Evolutionary conservation across 1,140 invertebrate genomes (phyloP).

Genomic region (Melitaea cinxia): DNA sequence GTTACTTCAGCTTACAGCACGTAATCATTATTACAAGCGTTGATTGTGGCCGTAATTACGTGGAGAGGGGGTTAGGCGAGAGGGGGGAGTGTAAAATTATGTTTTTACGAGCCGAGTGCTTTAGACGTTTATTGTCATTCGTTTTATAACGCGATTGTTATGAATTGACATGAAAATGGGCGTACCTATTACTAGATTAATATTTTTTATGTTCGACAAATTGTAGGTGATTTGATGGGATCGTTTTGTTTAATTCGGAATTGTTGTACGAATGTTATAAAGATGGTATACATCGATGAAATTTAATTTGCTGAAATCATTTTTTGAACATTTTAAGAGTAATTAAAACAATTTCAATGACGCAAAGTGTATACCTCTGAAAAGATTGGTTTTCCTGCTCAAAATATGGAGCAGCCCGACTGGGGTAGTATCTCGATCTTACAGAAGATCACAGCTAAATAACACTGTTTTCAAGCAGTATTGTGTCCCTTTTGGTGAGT

Average conservation of each 20-base stretch:
- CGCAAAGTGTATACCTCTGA: no score
- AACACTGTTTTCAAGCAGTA: no score
- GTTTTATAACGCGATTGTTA: conserved; percentile 44
- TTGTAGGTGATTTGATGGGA: neutral
- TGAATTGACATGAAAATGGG: conserved; percentile 38
- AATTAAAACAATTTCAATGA: no score
- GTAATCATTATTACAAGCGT: conserved; percentile 49
- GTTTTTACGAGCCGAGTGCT: conserved; percentile 53
- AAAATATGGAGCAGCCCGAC: no score
- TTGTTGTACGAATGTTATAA: neutral
- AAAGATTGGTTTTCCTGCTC: no score
- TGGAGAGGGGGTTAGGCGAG: conserved; percentile 14
- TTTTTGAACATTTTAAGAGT: no score
- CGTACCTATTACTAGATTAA: conserved; percentile 37
- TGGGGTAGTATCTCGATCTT: no score
- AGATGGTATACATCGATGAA: neutral
- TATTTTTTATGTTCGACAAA: conserved; percentile 28
- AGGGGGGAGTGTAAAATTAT: conserved; percentile 38
- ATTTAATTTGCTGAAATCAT: no score
- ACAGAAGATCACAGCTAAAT: no score
- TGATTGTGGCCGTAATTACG: conserved; percentile 53
- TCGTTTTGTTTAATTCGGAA: neutral
- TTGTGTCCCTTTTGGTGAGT: no score
- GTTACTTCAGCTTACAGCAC: conserved; percentile 37
- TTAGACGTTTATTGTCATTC: conserved; percentile 55